Evolutionary conservation across 2,888 invertebrate genomes (phyloP), one percentile per base, ranked within the genome.

Genomic region (Polymixis lichenea): DNA sequence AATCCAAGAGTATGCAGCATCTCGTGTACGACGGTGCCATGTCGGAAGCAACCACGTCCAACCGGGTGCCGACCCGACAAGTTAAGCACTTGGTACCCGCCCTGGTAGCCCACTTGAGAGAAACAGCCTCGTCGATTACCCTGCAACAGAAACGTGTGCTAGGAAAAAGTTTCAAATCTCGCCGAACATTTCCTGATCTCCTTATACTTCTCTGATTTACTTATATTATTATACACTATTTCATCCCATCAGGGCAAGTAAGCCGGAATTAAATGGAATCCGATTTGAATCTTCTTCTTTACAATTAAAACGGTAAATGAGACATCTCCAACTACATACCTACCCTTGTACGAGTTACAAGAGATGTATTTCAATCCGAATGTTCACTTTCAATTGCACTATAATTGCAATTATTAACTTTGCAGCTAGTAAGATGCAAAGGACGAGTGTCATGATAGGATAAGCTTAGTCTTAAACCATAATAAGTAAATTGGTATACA

Each of bases 1-100:
- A 98, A 98, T 4, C 98, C 98, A 0, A 98, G 95, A 0, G 98
- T 97, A 90, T 98, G 98, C 87, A 98, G 96, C 66, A 98, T 93
- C 91, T 98, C 98, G 90, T 98, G 98, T 7, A 98, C 97, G 8
- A 98, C 97, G n/a, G 98, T 98, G 22, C 98, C 98, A 84, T 97
- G 97, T 0, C 97, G 95, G 84, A 97, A 97, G 88, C 97, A 97
- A 25, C 97, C 97, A 0, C 97, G 96, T 0, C 97, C 97, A 1
- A 92, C 95, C 0, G 97, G 95, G 82, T 97, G 97, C 0, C 96
- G 93, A 0, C 94, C 95, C 1, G 95, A 96, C n/a, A 97, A 90
- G 88, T 97, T 97, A 65, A 97, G 85, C n/a, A 97, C 95, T 91
- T 97, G 95, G 77, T 95, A 96, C 2, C 95, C 95, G 17, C 96